phyloP scores from a whole-genome alignment of 2,797 vertebrate genomes.

The Neosilurus hyrtlii region DNA sequence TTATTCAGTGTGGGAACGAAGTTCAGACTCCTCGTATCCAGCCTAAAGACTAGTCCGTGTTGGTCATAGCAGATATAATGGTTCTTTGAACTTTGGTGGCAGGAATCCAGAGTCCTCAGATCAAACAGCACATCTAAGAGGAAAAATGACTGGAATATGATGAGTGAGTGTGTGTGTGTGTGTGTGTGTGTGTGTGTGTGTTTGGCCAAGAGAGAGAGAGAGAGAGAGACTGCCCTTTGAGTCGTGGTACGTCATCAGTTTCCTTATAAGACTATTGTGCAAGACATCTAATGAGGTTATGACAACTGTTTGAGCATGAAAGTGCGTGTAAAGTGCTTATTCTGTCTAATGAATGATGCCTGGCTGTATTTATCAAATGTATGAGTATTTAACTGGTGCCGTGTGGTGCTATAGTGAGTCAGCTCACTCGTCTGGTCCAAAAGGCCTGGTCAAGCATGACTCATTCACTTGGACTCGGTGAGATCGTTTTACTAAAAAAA shows the following conservation, averaged over 20 bases:
- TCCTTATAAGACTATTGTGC: slow-evolving; percentile 24
- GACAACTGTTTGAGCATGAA: not conserved
- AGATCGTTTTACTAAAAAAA: slow-evolving; percentile 70
- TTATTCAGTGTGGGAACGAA: slow-evolving; percentile 10
- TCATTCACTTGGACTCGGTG: slow-evolving; percentile 63
- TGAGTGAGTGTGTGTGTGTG: slow-evolving; percentile 20
- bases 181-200: slow-evolving; percentile 17
- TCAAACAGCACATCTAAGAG: slow-evolving; percentile 41
- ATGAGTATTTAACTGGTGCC: slow-evolving; percentile 28
- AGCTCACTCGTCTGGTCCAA: slow-evolving; percentile 52
- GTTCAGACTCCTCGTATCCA: slow-evolving; percentile 18
- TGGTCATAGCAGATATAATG: slow-evolving; percentile 53
- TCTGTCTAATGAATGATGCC: slow-evolving; percentile 8
- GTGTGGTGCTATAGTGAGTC: slow-evolving; percentile 48
- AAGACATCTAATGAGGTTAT: slow-evolving; percentile 4
- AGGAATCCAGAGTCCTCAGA: slow-evolving; percentile 55
- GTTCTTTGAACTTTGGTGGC: slow-evolving; percentile 47
- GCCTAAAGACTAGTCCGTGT: slow-evolving; percentile 50
- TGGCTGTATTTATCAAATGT: slow-evolving; percentile 21
- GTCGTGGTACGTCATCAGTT: not conserved
- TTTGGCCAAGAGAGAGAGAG: not conserved
- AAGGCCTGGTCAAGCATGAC: slow-evolving; percentile 62
- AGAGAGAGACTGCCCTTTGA: not conserved
- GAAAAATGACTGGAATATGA: slow-evolving; percentile 33
- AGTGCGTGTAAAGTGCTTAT: not conserved